Base-by-base conservation (phyloP, 1,140 invertebrate species). In the Diorhabda sublineata region DNA sequence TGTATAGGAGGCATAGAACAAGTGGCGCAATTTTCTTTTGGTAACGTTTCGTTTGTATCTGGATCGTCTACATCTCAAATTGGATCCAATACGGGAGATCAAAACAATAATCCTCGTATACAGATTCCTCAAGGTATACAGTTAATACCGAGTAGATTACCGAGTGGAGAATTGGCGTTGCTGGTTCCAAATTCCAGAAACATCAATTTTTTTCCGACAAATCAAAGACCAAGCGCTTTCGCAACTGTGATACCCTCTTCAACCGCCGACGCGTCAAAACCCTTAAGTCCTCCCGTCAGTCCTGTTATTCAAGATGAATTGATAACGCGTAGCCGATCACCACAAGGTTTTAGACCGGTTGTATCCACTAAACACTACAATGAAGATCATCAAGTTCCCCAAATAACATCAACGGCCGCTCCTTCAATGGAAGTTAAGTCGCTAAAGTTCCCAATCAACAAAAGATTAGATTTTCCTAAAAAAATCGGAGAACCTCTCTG, bases 111-210 rank as follows among this genome's bases (percentile, higher is more conserved):
- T 61, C 71, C 76, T 58, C 64, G 71, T 67, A 71, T 78, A 9
- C 76, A 78, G 68, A 74, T 78, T 61, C 83, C 84, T 2, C 83
- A 83, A 65, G 84, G 86, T 0, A 81, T 88, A 3, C 88, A 89
- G 70, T 79, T 90, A 5, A 87, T 90, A 43, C 88, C 89, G 0
- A 89, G 87, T 67, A 81, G 86, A 41, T 77, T 90, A 9, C 84
- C 88, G 1, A 86, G 82, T 2, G 89, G 88, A 1, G 88, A 89
- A 66, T 73, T 90, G 9, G 88, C 88, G 0, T 84, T 90, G 7
- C 71, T 90, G 11, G 81, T 90, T 0, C 89, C 87, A 5, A 81
- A 81, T 63, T 77, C 77, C 3, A 77, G 70, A 42, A 78, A 75
- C 64, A 59, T 77, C 42, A 73, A 75, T 42, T 80, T 77, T 69